Base-by-base conservation (phyloP, 1,140 invertebrate species). In the Oncopeltus fasciatus region DNA sequence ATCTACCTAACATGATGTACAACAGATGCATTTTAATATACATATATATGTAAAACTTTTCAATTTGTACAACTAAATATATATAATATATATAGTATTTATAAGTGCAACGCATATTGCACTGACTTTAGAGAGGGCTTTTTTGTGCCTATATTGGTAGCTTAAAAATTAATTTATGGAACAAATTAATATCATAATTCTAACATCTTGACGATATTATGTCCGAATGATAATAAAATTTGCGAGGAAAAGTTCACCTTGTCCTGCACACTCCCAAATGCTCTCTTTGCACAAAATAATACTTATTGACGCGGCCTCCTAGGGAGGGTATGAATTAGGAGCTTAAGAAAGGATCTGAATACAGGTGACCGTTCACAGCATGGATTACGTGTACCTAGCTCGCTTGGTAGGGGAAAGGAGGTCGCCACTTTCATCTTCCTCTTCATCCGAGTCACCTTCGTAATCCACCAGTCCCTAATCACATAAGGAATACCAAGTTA, bases 371-470 rank as follows among this genome's bases (percentile, higher is more conserved):
- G 4, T 21, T 56, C n/a, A 27, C 27, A 4, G 21, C 14, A 16
- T 53, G 5, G 59, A 57, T 62, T 66, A 68, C 26, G 67, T 64
- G 44, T 66, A 68, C 29, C 67, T 61, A 29, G 63, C 61, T 28
- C 67, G 43, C 47, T 68, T 68, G 18, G 65, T 33, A 24, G 65
- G 58, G 8, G 67, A 63, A 28, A 66, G 27, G 8, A 66, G 61
- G 29, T 65, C 67, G 18, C 27, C 51, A 18, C 43, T 38, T 57
- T 90, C 87, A 62, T 92, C 88, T 59, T 94, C 92, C 67, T 95
- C 93, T 68, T 95, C 92, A 68, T 95, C 92, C 0, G 89, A 92
- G 74, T 95, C 92, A 61, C 90, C 92, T 71, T 95, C 92, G 73
- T 96, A 97, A 73, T 96, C 93, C 26, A 95, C 92, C 65, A 97